Evolutionary conservation across 2,888 invertebrate species (phyloP).

Genomic region (Salticus scenicus): DNA sequence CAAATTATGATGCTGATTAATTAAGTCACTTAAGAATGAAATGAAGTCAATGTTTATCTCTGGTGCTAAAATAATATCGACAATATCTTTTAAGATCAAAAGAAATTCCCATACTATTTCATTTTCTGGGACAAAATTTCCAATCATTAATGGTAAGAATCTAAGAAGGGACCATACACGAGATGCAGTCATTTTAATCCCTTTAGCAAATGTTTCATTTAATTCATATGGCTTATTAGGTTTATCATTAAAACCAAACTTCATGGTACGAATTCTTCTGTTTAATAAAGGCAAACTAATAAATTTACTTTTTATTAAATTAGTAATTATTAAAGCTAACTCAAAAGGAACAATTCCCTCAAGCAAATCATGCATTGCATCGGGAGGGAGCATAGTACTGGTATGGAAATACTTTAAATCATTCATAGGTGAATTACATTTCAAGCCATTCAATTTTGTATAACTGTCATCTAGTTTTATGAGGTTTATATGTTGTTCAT

Average conservation of each 20-base stretch:
- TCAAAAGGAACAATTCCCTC: slow-evolving; percentile 6
- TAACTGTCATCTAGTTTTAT: neutral
- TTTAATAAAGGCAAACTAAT: neutral
- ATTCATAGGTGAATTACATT: neutral
- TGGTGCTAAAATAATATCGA: neutral
- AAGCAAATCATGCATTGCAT: slow-evolving; percentile 6
- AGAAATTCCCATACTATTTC: neutral
- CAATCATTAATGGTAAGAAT: slow-evolving; percentile 9
- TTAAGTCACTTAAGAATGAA: neutral
- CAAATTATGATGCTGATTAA: neutral
- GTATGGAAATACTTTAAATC: neutral
- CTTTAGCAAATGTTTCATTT: neutral
- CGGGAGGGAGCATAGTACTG: neutral
- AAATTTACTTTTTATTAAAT: neutral
- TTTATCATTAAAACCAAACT: neutral
- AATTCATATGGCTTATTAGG: neutral
- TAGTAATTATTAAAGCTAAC: neutral
- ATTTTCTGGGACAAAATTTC: neutral
- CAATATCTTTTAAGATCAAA: neutral
- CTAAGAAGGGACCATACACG: neutral
- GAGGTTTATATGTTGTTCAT: neutral
- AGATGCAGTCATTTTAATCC: neutral
- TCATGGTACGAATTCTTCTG: neutral
- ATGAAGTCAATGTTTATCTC: neutral
- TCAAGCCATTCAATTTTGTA: neutral